A percentile compares a stretch with the other conserved stretches of the same genome.
These are phyloP conservation scores for Lynx canadensis DNA, from an alignment of 2,113 vertebrate species.

Conservation along the genomic window DNA sequence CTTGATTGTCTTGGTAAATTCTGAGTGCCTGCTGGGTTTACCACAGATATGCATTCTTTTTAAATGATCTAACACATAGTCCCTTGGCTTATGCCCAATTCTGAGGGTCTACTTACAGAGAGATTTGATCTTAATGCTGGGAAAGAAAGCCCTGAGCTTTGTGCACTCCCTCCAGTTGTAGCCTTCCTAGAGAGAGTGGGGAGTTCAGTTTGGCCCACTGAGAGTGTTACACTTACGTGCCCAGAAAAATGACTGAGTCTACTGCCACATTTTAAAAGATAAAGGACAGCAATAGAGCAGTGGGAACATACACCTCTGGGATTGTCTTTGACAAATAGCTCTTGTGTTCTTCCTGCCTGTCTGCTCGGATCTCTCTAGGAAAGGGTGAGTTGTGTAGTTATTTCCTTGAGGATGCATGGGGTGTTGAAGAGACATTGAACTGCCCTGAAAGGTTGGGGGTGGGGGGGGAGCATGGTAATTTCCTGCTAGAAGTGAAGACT, in stretches of 20 bases:
- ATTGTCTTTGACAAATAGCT: background rate
- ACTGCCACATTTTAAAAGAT: background rate
- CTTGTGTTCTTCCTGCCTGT: constrained; percentile 2
- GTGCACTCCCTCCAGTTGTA: background rate
- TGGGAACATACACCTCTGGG: background rate
- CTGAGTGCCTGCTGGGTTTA: background rate
- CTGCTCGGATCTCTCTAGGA: constrained; percentile 41
- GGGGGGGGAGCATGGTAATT: constrained; percentile 26
- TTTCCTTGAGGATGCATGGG: constrained; percentile 45
- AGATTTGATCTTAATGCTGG: background rate
- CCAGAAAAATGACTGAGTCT: constrained; percentile 16
- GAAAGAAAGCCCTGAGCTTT: background rate
- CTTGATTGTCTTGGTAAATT: background rate
- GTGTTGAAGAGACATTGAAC: constrained; percentile 62
- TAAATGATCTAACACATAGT: background rate
- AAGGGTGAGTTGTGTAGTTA: background rate
- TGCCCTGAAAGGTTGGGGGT: constrained; percentile 56
- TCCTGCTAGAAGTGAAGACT: constrained; percentile 66
- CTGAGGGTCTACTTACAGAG: background rate
- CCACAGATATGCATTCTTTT: background rate
- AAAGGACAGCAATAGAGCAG: background rate
- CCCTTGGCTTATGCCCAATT: background rate
- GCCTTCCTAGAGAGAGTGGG: background rate
- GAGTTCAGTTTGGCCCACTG: background rate
- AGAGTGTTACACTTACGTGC: background rate